These are phyloP conservation scores for Metopolophium dirhodum DNA, from an alignment of 1,140 invertebrate species.

Conservation along the genomic window DNA sequence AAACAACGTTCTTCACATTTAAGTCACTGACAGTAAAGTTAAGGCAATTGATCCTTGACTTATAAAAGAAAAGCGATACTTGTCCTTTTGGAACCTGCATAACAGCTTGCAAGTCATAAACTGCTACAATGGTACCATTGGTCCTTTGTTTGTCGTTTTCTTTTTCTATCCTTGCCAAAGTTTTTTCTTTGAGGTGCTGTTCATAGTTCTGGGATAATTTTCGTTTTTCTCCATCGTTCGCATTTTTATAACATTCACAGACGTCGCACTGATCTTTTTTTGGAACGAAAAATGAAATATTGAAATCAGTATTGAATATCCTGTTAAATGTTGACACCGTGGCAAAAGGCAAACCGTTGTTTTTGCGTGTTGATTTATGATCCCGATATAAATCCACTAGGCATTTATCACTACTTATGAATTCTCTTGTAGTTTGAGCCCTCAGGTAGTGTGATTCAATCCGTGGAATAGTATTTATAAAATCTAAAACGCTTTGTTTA, in stretches of 20 bases:
- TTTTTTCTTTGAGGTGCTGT: no score
- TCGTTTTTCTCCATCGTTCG: no score
- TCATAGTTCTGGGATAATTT: no score
- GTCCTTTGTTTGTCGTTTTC: conserved; percentile 51
- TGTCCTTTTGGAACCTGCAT: conserved; percentile 59
- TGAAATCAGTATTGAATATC: conserved; percentile 50
- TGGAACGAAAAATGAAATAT: conserved; percentile 46
- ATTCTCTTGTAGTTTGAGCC: conserved; percentile 33
- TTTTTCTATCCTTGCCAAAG: no score
- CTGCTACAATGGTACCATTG: conserved; percentile 48
- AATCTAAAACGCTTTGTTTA: conserved; percentile 30
- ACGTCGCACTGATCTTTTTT: conserved; percentile 33
- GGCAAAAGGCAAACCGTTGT: conserved; percentile 22
- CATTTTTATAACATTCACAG: conserved; percentile 48
- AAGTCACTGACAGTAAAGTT: conserved; percentile 61
- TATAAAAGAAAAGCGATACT: conserved; percentile 60
- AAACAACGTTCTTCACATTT: conserved; percentile 42
- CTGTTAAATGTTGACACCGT: conserved; percentile 17
- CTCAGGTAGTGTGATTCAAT: conserved; percentile 47
- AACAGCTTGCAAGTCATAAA: conserved; percentile 59
- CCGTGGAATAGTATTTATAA: conserved; percentile 44
- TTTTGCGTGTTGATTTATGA: conserved; percentile 36
- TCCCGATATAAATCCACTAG: conserved; percentile 47
- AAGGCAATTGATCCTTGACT: conserved; percentile 60
- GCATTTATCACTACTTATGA: conserved; percentile 40